Evolutionary conservation across 2,797 vertebrate genomes (phyloP), one percentile per base, ranked within the genome.

Genomic region (Peromyscus attwateri): DNA sequence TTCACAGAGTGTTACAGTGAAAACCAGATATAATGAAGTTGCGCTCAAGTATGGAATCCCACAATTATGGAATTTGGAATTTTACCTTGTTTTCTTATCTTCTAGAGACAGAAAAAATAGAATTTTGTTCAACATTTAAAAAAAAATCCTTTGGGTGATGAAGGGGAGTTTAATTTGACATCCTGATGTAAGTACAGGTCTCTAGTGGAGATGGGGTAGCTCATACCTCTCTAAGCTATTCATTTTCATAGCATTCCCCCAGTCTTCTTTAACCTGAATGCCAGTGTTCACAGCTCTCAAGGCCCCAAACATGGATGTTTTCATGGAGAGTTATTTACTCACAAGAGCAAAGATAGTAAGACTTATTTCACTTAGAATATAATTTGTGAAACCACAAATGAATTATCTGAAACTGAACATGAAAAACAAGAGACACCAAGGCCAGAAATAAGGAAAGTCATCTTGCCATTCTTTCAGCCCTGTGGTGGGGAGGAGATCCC

Each of bases 401-500:
- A 1, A 80, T 62, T 84, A 64, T 37, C 80, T 27, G 92, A 57
- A 49, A 49, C 27, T 12, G 3, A 27, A 83, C 12, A 16, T 40
- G 57, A 71, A n/a, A 81, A 68, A 3, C 21, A 68, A 75, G 55
- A 64, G 6, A 52, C 52, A 83, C 25, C 3, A 55, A 71, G 13
- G 23, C 0, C 23, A 85, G 60, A 7, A 31, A 71, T 4, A 62
- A 29, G 25, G 12, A 19, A 34, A 46, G 14, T 40, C 25, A 31
- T 3, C 0, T 27, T 29, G 40, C 3, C 6, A 3, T 62, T 21
- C 6, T 13, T n/a, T 37, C 23, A 52, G 21, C 13, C 23, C 31
- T n/a, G 1, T n/a, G 10, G 3, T 10, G 12, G 12, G 1, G 1
- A 29, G 4, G 1, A 57, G 43, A 0, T 13, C 16, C 2, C 37